Conservation (phyloP, 2,113 vertebrate species). For the Desmodus rotundus region DNA sequence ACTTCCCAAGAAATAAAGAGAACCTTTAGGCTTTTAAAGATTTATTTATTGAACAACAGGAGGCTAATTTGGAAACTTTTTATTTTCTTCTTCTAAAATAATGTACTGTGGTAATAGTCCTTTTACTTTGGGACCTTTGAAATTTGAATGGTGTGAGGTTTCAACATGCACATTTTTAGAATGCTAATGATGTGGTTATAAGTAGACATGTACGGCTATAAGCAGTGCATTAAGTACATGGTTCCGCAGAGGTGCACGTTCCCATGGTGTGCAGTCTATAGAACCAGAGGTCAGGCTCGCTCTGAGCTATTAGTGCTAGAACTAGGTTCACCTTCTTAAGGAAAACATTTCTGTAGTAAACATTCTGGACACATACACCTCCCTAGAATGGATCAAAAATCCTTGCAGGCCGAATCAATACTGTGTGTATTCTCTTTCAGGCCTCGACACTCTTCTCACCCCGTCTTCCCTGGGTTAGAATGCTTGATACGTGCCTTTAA, state of each 20-base stretch:
- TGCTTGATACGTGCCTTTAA: background rate
- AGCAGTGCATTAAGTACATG: too few species aligned
- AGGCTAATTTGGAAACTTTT: background rate
- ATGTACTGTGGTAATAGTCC: background rate
- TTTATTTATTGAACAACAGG: background rate
- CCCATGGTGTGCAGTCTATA: fast-evolving
- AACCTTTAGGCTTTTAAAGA: constrained; percentile 11
- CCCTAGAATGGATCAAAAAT: background rate
- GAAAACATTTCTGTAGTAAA: background rate
- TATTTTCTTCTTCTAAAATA: constrained; percentile 39
- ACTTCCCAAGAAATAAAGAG: constrained; percentile 42
- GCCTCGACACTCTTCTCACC: background rate
- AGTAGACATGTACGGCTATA: background rate
- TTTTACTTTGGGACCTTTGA: background rate
- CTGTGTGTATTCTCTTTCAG: background rate
- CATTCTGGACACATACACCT: background rate
- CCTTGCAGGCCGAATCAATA: background rate
- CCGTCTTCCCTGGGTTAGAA: background rate
- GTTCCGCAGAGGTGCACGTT: background rate
- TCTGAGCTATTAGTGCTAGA: background rate
- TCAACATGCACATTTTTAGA: background rate
- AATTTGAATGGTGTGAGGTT: background rate
- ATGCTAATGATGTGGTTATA: background rate
- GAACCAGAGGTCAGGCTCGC: background rate
- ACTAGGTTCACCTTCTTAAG: background rate